Conservation (phyloP, 2,797 vertebrate genomes). For the Danio albolineatus region DNA sequence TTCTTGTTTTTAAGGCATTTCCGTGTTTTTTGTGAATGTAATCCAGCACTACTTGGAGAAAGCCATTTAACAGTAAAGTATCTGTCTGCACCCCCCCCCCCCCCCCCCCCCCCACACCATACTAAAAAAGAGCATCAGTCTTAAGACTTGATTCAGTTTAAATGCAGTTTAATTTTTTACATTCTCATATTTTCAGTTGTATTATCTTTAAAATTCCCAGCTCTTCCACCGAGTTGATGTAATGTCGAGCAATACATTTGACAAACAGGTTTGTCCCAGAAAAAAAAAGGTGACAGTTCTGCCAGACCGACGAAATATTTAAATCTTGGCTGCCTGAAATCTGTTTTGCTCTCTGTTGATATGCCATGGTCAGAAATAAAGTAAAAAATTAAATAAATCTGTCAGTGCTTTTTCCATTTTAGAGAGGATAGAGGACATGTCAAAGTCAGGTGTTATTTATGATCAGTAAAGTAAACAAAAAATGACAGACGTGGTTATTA, state of each 20-base stretch:
- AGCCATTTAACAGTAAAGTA: too few species aligned
- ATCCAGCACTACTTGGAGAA: too few species aligned
- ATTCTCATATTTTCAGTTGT: neutral
- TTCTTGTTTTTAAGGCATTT: too few species aligned
- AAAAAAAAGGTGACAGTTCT: neutral
- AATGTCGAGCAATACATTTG: neutral
- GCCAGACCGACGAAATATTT: neutral
- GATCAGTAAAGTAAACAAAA: neutral
- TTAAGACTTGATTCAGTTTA: too few species aligned
- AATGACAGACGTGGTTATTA: neutral
- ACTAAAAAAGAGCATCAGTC: too few species aligned
- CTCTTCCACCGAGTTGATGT: neutral
- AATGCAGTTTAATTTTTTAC: neutral
- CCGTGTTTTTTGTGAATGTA: too few species aligned
- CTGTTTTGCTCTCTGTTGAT: neutral
- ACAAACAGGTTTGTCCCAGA: neutral
- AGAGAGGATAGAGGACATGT: neutral
- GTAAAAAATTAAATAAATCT: neutral
- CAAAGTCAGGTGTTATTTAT: neutral
- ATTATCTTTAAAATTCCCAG: neutral
- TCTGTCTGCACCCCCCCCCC: too few species aligned
- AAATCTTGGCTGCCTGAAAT: neutral
- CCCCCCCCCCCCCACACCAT: too few species aligned
- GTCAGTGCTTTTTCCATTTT: neutral
- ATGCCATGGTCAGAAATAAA: neutral